Evolutionary conservation across 2,888 invertebrate species (phyloP).

Genomic region (Macropis europaea): DNA sequence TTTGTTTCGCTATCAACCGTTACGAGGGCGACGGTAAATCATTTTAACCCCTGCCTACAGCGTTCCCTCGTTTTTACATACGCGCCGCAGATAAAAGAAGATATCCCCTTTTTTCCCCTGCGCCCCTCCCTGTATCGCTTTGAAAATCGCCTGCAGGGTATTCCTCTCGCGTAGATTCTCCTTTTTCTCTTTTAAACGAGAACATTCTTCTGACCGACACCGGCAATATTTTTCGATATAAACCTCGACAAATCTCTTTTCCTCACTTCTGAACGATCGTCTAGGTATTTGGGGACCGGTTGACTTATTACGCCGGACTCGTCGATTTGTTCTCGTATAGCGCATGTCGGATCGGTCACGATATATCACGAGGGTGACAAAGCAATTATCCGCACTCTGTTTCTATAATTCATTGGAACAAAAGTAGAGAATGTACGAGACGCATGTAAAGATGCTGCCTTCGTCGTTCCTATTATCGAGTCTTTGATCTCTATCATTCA

Average conservation of each 20-base stretch:
- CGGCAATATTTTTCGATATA: not conserved
- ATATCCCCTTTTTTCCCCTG: not conserved
- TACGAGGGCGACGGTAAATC: constrained; percentile 14
- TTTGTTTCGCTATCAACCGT: constrained; percentile 1
- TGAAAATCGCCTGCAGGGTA: not conserved
- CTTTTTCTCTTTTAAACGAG: not conserved
- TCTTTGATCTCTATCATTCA: no score
- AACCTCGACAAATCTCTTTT: not conserved
- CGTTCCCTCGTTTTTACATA: not conserved
- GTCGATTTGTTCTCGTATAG: no score
- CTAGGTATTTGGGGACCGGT: not conserved
- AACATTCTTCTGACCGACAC: not conserved
- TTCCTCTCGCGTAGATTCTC: not conserved
- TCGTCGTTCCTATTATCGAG: no score
- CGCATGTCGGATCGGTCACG: no score
- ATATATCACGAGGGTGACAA: no score
- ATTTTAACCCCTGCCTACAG: constrained; percentile 21
- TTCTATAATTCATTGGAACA: no score
- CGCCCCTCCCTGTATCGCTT: not conserved
- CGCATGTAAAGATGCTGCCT: no score
- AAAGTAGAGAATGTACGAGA: no score
- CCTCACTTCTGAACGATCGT: not conserved
- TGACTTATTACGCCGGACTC: no score
- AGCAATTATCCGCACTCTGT: no score
- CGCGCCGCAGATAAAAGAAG: constrained; percentile 11